Evolutionary conservation across 1,140 invertebrate species (phyloP).

Genomic region (Solenopsis invicta): DNA sequence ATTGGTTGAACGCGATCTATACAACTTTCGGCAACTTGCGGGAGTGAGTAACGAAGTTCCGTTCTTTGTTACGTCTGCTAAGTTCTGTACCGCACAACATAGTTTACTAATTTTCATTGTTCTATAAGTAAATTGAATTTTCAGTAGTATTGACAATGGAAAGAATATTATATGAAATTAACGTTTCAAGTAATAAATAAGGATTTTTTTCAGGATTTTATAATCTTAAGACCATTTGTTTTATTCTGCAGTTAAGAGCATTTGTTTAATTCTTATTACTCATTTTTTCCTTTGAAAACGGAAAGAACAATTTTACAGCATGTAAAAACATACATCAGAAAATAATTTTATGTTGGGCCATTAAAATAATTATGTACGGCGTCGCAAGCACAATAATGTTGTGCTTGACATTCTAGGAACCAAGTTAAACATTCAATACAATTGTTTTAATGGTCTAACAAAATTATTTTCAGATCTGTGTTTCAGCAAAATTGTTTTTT

Average conservation of each 20-base stretch:
- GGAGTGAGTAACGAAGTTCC: conserved; percentile 29
- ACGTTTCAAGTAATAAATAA: conserved; percentile 9
- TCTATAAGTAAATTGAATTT: conserved; percentile 21
- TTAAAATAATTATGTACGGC: too few species aligned
- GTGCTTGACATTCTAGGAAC: too few species aligned
- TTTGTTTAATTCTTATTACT: conserved; percentile 12
- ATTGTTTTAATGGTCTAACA: too few species aligned
- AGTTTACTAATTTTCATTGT: conserved; percentile 40
- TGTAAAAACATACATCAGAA: too few species aligned
- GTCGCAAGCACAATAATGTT: too few species aligned
- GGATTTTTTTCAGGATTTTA: neutral
- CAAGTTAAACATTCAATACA: too few species aligned
- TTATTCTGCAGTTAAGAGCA: neutral
- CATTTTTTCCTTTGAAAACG: neutral
- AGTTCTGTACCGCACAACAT: neutral
- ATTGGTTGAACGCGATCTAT: neutral
- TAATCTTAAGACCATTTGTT: conserved; percentile 5
- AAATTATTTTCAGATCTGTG: too few species aligned
- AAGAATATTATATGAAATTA: neutral
- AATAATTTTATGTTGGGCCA: too few species aligned
- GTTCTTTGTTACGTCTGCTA: neutral
- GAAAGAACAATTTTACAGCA: too few species aligned
- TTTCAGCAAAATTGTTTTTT: too few species aligned
- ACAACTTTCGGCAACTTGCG: conserved; percentile 29
- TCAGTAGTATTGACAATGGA: neutral